Evolutionary conservation across 1,140 invertebrate genomes (phyloP).

Genomic region (Odontomachus brunneus): DNA sequence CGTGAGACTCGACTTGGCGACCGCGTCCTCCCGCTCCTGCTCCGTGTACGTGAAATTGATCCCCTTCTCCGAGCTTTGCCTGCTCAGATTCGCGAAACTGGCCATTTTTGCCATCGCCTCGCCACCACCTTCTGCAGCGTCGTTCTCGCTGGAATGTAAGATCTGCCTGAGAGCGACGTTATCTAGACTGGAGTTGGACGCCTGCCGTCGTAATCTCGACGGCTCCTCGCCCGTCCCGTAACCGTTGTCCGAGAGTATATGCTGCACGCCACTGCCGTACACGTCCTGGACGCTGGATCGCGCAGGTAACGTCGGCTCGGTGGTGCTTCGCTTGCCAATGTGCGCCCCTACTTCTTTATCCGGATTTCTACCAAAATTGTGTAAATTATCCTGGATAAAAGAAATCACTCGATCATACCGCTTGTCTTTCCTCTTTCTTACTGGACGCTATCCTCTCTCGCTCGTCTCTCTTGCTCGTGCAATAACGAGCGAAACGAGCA

Average conservation of each 20-base stretch:
- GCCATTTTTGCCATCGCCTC: constrained; percentile 86
- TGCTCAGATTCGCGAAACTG: constrained; percentile 90
- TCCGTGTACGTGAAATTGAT: constrained; percentile 89
- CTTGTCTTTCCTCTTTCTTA: constrained; percentile 21
- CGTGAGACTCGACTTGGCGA: constrained; percentile 78
- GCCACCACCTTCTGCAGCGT: constrained; percentile 85
- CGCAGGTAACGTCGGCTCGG: constrained; percentile 87
- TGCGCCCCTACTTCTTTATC: constrained; percentile 90
- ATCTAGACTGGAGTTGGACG: constrained; percentile 84
- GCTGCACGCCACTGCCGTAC: constrained; percentile 86
- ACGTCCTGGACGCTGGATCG: constrained; percentile 91
- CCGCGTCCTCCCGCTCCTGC: constrained; percentile 85
- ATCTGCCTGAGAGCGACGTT: constrained; percentile 85
- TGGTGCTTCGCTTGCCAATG: constrained; percentile 85
- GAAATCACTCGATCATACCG: constrained; percentile 51
- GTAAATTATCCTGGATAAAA: constrained; percentile 87
- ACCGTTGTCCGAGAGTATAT: constrained; percentile 89
- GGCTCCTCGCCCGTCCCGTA: constrained; percentile 86
- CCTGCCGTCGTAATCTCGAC: constrained; percentile 85
- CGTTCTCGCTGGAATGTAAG: constrained; percentile 86
- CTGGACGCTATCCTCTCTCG: constrained; percentile 14
- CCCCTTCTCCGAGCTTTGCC: constrained; percentile 86
- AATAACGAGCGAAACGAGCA: background rate
- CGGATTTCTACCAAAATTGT: constrained; percentile 89
- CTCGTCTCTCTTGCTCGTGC: background rate